phyloP scores from a whole-genome alignment of 2,888 invertebrate species.

The Amphipyra tragopoginis region DNA sequence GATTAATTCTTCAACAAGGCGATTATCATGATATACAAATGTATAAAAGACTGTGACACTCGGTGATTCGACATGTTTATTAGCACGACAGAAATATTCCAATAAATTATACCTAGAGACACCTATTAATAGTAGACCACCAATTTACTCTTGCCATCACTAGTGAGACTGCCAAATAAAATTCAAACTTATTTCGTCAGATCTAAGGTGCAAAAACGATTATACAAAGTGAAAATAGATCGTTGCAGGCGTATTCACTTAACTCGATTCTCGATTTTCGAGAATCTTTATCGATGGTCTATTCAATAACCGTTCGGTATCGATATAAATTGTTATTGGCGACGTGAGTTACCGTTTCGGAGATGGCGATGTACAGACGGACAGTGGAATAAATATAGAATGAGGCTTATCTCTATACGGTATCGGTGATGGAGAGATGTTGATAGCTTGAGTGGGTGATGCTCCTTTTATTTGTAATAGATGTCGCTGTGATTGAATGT shows the following conservation, averaged over 20 bases:
- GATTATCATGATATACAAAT: conserved; percentile 71
- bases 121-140: conserved; percentile 66
- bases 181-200: conserved; percentile 20
- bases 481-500: conserved; percentile 48
- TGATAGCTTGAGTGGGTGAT: conserved; percentile 76
- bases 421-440: conserved; percentile 78
- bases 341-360: conserved; percentile 85
- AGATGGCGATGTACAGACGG: conserved; percentile 83
- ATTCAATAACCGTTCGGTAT: conserved; percentile 84
- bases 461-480: conserved; percentile 64
- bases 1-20: conserved; percentile 67
- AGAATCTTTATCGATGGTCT: conserved; percentile 78
- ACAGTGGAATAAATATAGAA: conserved; percentile 84
- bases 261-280: conserved; percentile 69
- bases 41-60: conserved; percentile 56
- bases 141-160: conserved; percentile 43
- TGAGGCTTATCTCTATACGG: conserved; percentile 79
- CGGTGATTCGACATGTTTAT: conserved; percentile 74
- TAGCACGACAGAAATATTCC: conserved; percentile 68
- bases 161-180: conserved; percentile 25
- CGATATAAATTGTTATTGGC: conserved; percentile 86
- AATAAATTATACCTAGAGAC: conserved; percentile 71
- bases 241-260: conserved; percentile 58
- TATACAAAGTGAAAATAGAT: conserved; percentile 47
- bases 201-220: conserved; percentile 39